phyloP scores from a whole-genome alignment of 1,140 invertebrate genomes.

The Zaprionus ornatus region DNA sequence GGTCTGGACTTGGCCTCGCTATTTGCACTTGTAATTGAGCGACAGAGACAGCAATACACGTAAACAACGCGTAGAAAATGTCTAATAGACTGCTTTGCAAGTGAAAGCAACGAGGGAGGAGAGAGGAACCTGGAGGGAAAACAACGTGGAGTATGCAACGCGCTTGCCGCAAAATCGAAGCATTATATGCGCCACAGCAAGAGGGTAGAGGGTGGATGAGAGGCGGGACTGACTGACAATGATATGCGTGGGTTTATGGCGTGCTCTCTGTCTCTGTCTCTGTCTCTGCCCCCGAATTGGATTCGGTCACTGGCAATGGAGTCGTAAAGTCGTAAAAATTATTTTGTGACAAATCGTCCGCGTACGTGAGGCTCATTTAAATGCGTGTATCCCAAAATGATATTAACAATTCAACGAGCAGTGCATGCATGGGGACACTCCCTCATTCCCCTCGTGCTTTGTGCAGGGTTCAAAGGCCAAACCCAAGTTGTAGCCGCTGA shows the following conservation, averaged over 20 bases:
- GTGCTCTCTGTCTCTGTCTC: background rate
- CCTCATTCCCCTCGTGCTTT: no score
- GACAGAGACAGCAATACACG: slow-evolving; percentile 44
- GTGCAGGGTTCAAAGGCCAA: slow-evolving; percentile 62
- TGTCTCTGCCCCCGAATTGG: slow-evolving; percentile 9
- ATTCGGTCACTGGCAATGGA: slow-evolving; percentile 70
- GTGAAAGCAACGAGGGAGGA: slow-evolving; percentile 48
- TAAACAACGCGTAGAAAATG: slow-evolving; percentile 49
- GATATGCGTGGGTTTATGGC: slow-evolving; percentile 39
- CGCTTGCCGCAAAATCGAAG: slow-evolving; percentile 62
- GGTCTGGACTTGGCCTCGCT: slow-evolving; percentile 26
- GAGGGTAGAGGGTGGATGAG: background rate
- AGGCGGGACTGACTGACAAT: slow-evolving; percentile 41
- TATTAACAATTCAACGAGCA: slow-evolving; percentile 78
- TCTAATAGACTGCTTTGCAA: slow-evolving; percentile 18
- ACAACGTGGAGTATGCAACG: slow-evolving; percentile 47
- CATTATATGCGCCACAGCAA: slow-evolving; percentile 40
- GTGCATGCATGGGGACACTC: slow-evolving; percentile 5
- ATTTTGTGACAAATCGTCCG: slow-evolving; percentile 84
- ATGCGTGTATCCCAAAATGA: slow-evolving; percentile 73
- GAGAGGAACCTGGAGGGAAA: background rate
- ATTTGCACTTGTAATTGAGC: slow-evolving; percentile 38
- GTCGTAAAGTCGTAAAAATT: slow-evolving; percentile 84
- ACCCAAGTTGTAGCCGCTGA: slow-evolving; percentile 69
- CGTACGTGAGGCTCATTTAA: slow-evolving; percentile 83